Base-by-base conservation (phyloP, 2,888 invertebrate species). In the Tipula vernalis region DNA sequence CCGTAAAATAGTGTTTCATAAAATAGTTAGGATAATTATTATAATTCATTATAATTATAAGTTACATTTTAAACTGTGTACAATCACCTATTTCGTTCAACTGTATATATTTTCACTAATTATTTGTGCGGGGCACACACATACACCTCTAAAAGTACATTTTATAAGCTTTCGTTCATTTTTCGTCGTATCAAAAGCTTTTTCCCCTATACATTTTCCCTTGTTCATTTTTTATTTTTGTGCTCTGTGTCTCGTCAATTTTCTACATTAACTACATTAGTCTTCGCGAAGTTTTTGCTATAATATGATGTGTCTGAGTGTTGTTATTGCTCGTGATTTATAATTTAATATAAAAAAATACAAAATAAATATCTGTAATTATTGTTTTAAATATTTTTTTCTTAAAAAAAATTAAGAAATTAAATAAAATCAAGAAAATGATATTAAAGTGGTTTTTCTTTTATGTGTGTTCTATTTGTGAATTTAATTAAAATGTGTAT, bases 261-360 rank as follows among this genome's bases (percentile, higher is more conserved):
- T 71, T 71, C 71, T 10, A 71, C 71, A 10, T 71, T 71, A n/a
- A 51, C n/a, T 51, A 57, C 4, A 28, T 71, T 13, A 71, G 71
- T 71, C 71, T 71, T 71, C 71, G 71, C 71, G 71, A 71, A 71
- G 71, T 71, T 71, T 71, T 71, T 71, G 71, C 71, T 71, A 71
- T 71, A 71, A 71, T 71, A 71, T 12, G 71, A 71, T 71, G 71
- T 71, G 71, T 71, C 71, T 71, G 71, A 8, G 71, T 71, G 71
- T 71, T 71, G 71, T 28, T 71, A 71, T 28, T 71, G 28, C 18
- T 10, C 13, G 28, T 44, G 10, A 10, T 15, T 51, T 51, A 51
- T 51, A 51, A 51, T 51, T 51, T 51, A n/a, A 51, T 6, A 51
- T 51, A 51, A 51, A 51, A 51, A 51, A 51, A 51, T 51, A 51